Evolutionary conservation across 1,140 invertebrate species (phyloP), one percentile per base, ranked within the genome.

Genomic region (Caenorhabditis brenneri): DNA sequence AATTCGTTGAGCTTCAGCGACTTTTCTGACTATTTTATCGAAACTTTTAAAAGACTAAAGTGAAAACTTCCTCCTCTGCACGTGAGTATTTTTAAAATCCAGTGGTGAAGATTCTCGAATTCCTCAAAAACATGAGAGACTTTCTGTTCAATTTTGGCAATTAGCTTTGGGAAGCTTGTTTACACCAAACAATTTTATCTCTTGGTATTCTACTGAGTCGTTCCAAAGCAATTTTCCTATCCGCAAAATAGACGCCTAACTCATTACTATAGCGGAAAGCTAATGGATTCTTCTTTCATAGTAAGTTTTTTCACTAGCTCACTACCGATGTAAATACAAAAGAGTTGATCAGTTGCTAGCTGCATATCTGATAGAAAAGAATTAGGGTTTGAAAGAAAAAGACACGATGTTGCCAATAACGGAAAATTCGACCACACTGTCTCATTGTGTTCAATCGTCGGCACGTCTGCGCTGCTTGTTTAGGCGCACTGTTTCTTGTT

Each of bases 371-470:
- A 46, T 46, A 12, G 16, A 46, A 46, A 9, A 16, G 42, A 46
- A 46, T 46, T 46, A 46, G 42, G 42, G n/a, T n/a, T n/a, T n/a
- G n/a, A n/a, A n/a, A n/a, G n/a, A n/a, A n/a, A n/a, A n/a, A n/a
- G n/a, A n/a, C n/a, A n/a, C n/a, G n/a, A n/a, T n/a, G n/a, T n/a
- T n/a, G n/a, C n/a, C n/a, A n/a, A n/a, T n/a, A n/a, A n/a, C n/a
- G n/a, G n/a, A n/a, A n/a, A n/a, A n/a, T n/a, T n/a, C n/a, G n/a
- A n/a, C n/a, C 60, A 65, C 60, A 65, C 7, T 51, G 31, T 36
- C 9, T 65, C 60, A 36, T 65, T 65, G 16, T 65, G 29, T 65
- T 65, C 60, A 29, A 65, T 65, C 19, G 12, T 65, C 60, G 60
- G n/a, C 31, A 29, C 36, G 31, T 65, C 60, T 65, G 60, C 60